Percentiles rank a stretch among this genome's conserved stretches.
Conservation (phyloP, 2,113 vertebrate genomes). For the Eulacestoma nigropectus region DNA sequence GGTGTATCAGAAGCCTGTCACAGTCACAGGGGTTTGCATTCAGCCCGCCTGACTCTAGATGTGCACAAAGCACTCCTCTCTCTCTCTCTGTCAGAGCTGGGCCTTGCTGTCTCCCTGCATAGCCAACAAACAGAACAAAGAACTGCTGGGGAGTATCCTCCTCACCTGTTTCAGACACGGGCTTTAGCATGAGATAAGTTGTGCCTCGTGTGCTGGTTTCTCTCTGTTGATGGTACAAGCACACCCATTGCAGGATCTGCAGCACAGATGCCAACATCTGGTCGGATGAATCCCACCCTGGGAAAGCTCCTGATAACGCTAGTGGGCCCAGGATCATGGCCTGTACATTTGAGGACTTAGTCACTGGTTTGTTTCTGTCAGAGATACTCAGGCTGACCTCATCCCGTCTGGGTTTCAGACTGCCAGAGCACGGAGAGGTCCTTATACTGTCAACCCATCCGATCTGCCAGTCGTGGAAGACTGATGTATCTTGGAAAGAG, state of each 20-base stretch:
- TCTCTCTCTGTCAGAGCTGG: neutral
- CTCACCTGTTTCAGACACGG: neutral
- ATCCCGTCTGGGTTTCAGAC: neutral
- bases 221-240: neutral
- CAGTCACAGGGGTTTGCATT: neutral
- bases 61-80: neutral
- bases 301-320: neutral
- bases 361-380: neutral
- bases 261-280: neutral
- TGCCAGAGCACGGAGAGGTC: neutral
- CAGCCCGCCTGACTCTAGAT: neutral
- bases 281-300: accelerated
- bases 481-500: neutral
- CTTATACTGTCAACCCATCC: neutral
- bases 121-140: neutral
- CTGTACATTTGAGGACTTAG: neutral
- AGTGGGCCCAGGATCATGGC: neutral
- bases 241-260: neutral
- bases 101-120: neutral
- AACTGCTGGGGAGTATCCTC: neutral
- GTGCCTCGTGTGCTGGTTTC: neutral
- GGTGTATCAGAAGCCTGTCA: neutral
- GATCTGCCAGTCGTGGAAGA: neutral
- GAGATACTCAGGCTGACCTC: neutral
- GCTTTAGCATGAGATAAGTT: neutral